These are phyloP conservation scores for Mionectes macconnelli DNA, from an alignment of 2,113 vertebrate species.

Conservation along the genomic window DNA sequence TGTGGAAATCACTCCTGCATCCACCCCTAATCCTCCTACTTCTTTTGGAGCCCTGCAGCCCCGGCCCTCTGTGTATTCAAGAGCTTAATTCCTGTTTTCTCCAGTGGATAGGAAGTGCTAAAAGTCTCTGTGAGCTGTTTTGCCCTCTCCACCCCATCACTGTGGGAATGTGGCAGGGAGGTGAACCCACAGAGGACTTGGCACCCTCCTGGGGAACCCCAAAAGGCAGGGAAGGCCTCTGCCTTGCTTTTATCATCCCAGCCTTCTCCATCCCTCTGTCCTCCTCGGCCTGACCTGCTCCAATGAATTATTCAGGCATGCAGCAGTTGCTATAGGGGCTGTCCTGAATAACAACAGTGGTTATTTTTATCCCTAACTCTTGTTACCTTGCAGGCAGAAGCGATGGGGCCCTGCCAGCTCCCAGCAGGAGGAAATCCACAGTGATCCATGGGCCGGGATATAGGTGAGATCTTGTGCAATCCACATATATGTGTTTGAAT, in stretches of 20 bases:
- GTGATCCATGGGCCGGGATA: not conserved
- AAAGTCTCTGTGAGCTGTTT: not conserved
- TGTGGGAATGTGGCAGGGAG: not conserved
- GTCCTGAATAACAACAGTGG: not conserved
- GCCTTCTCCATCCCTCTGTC: not conserved
- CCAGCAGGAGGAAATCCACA: not conserved
- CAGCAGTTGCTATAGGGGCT: not conserved
- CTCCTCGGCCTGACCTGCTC: not conserved
- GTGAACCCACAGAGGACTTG: not conserved
- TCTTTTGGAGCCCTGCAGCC: not conserved
- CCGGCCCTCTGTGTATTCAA: fast-evolving
- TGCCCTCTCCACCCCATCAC: fast-evolving
- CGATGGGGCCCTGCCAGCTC: not conserved
- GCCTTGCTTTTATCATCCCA: not conserved
- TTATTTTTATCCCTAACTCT: slow-evolving; percentile 58
- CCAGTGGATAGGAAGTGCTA: not conserved
- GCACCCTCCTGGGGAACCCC: not conserved
- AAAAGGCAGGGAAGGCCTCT: not conserved
- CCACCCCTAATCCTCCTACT: not conserved
- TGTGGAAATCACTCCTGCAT: not conserved
- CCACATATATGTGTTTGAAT: fast-evolving
- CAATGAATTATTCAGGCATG: slow-evolving; percentile 30
- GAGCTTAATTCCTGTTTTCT: not conserved
- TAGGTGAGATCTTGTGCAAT: not conserved
- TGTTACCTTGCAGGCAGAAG: not conserved